Base-by-base conservation (phyloP, 1,140 invertebrate species). In the Diachasma alloeum region DNA sequence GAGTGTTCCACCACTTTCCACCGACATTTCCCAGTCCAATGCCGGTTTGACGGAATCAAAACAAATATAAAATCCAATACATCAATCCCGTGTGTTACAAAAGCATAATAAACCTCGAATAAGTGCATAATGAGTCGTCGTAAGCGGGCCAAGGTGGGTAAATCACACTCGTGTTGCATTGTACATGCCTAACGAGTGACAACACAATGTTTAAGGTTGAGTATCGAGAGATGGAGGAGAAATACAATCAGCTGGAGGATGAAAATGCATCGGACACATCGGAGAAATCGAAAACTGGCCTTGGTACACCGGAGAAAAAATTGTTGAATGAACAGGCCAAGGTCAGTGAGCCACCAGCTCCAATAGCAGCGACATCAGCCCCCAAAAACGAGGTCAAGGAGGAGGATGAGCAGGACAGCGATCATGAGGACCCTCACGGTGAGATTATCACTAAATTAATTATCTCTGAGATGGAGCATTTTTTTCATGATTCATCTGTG, bases 211-310 rank as follows among this genome's bases (percentile, higher is more conserved):
- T 78, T 66, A 80, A 94, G 93, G 91, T 93, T 77, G 93, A 94
- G 82, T 92, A 92, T 78, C 91, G 92, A 79, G 93, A 94, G 86
- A 89, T 93, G 82, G 93, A 94, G 81, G 93, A 94, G 75, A 94
- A 94, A 83, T 90, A 92, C 75, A 93, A 92, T 85, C 87, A 88
- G 82, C 75, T 86, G 4, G 93, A 93, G 74, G 93, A 94, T 81
- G 93, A 93, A 83, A 92, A 91, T 81, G 88, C 90, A 70, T 92
- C 92, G 2, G 92, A 93, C 81, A 90, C 91, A 48, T 91, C 91
- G n/a, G 93, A 93, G 53, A 93, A 92, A 84, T 91, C 89, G 71
- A 94, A 93, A 85, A 85, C 90, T 83, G 88, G 78, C 75, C 87
- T 85, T 78, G 85, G 86, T 83, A 88, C 82, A 81, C 90, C 76